Evolutionary conservation across 2,888 invertebrate species (phyloP).

Genomic region (Rhodophaea formosa): DNA sequence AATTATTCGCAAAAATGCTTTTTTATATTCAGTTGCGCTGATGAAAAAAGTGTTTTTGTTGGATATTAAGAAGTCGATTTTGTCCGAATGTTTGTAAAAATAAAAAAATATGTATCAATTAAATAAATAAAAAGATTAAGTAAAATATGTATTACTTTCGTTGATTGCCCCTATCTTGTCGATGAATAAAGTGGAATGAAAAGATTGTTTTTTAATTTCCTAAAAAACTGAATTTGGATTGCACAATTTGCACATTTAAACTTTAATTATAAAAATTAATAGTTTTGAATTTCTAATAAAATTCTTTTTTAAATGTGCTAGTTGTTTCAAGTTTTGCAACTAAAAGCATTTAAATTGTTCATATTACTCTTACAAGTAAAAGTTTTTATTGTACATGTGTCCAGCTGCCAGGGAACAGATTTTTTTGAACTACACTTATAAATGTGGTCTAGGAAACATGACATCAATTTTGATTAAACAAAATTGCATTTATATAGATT

Average conservation of each 20-base stretch:
- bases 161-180: slow-evolving; percentile 34
- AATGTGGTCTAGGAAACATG: too few relatives aligned
- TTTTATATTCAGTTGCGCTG: slow-evolving; percentile 37
- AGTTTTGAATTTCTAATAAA: too few relatives aligned
- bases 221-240: slow-evolving; percentile 11
- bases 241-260: neutral
- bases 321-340: too few relatives aligned
- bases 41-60: slow-evolving; percentile 31
- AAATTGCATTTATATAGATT: too few relatives aligned
- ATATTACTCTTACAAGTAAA: too few relatives aligned
- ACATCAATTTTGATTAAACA: too few relatives aligned
- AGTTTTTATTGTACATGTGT: too few relatives aligned
- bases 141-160: slow-evolving; percentile 28
- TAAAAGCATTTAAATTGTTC: too few relatives aligned
- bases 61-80: slow-evolving; percentile 31
- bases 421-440: too few relatives aligned
- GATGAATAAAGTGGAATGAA: slow-evolving; percentile 28
- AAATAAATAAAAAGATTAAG: slow-evolving; percentile 19
- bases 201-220: slow-evolving; percentile 27
- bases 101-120: slow-evolving; percentile 9
- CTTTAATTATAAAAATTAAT: neutral
- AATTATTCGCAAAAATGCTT: slow-evolving; percentile 32
- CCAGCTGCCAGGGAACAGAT: too few relatives aligned
- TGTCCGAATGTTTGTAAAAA: slow-evolving; percentile 17
- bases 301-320: too few relatives aligned